A percentile compares a stretch with the other conserved stretches of the same genome.
These are phyloP conservation scores for Celastrina argiolus DNA, from an alignment of 2,888 invertebrate genomes.

Conservation along the genomic window DNA sequence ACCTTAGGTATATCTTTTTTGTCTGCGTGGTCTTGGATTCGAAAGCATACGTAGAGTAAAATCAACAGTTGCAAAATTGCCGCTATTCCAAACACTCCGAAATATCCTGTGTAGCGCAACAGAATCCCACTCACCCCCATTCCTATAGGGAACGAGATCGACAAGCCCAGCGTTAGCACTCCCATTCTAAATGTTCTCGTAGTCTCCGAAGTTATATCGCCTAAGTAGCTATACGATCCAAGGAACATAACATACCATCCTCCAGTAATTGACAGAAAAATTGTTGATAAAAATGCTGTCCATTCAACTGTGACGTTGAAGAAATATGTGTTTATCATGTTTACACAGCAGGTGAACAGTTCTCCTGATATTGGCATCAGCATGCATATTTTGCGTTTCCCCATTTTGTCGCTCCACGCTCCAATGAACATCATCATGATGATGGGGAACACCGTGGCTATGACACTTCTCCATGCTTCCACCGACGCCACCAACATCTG, in stretches of 20 bases:
- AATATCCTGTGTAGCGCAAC: background rate
- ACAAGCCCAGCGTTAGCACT: background rate
- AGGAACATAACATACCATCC: conserved; percentile 16
- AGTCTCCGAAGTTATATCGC: conserved; percentile 11
- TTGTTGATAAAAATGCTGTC: conserved; percentile 6
- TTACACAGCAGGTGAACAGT: background rate
- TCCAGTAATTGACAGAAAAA: background rate
- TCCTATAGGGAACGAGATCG: background rate
- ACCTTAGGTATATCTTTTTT: background rate
- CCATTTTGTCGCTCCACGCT: conserved; percentile 79
- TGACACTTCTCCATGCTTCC: conserved; percentile 73
- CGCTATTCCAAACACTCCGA: background rate
- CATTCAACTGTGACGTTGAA: conserved; percentile 8
- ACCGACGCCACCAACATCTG: conserved; percentile 75
- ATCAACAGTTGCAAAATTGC: background rate
- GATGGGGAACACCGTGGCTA: conserved; percentile 56
- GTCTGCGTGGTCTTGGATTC: background rate
- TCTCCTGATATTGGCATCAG: conserved; percentile 17
- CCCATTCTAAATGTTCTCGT: conserved; percentile 19
- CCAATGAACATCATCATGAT: conserved; percentile 69
- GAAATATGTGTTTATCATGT: conserved; percentile 17
- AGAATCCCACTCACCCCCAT: conserved; percentile 1
- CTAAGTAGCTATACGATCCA: background rate
- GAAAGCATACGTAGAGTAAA: background rate
- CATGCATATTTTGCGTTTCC: conserved; percentile 36